phyloP scores from a whole-genome alignment of 1,140 invertebrate genomes.

The Achatina immaculata region DNA sequence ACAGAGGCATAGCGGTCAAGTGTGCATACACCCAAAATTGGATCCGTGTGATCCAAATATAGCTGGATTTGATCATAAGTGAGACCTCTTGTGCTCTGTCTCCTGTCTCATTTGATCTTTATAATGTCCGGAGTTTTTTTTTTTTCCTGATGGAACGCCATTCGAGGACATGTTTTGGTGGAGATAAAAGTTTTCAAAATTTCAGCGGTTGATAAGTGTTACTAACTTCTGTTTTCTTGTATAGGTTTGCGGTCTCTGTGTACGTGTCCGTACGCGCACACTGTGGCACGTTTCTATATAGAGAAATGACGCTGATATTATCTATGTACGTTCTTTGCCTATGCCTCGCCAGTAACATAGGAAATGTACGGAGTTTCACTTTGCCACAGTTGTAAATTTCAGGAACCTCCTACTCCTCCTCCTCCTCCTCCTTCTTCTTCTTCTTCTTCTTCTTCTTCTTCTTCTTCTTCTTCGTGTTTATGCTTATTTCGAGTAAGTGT shows the following conservation, averaged over 20 bases:
- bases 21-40: conserved; percentile 27
- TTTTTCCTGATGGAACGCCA: not conserved
- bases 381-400: too few species aligned
- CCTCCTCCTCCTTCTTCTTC: too few species aligned
- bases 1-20: not conserved
- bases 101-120: not conserved
- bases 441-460: too few species aligned
- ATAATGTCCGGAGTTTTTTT: not conserved
- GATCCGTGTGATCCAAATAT: conserved; percentile 23
- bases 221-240: not conserved
- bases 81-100: not conserved
- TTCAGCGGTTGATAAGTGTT: not conserved
- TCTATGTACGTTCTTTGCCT: too few species aligned
- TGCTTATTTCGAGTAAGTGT: too few species aligned
- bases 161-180: not conserved
- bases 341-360: too few species aligned
- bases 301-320: too few species aligned
- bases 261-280: not conserved
- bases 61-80: conserved; percentile 1
- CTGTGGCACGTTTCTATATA: too few species aligned
- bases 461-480: too few species aligned
- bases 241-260: not conserved
- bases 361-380: too few species aligned
- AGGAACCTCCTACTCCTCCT: too few species aligned
- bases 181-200: not conserved